These are phyloP conservation scores for Cheirogaleus major DNA, from an alignment of 2,797 vertebrate genomes.

Conservation along the genomic window DNA sequence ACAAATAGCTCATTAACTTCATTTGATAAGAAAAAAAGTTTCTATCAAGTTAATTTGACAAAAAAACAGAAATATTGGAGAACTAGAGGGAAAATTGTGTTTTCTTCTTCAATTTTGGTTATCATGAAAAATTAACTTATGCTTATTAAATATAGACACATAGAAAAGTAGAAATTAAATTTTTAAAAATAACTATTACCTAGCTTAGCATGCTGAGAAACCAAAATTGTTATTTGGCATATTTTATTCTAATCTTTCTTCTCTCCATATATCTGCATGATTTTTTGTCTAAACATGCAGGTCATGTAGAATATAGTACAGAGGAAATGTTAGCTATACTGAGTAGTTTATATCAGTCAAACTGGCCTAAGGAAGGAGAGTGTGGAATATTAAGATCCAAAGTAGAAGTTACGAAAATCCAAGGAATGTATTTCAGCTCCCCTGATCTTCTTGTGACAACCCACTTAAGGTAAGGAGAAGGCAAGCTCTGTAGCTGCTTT, in stretches of 20 bases:
- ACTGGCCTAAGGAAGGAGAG: neutral
- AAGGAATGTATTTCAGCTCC: neutral
- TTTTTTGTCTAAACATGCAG: neutral
- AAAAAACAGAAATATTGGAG: neutral
- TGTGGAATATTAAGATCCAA: neutral
- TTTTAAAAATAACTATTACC: neutral
- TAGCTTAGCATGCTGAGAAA: neutral
- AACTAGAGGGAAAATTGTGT: neutral
- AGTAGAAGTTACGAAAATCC: neutral
- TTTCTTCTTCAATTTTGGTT: neutral
- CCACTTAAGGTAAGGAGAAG: neutral
- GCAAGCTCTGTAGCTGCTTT: neutral
- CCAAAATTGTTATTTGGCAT: neutral
- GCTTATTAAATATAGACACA: neutral
- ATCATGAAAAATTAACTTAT: neutral
- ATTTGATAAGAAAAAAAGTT: neutral
- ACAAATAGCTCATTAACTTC: neutral
- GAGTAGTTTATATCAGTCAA: neutral
- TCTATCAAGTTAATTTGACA: neutral
- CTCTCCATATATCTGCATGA: neutral
- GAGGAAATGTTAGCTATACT: neutral
- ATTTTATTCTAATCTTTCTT: neutral
- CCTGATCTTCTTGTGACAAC: neutral
- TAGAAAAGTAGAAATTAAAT: neutral
- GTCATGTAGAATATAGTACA: neutral